These are phyloP conservation scores for Margarornis squamiger DNA, from an alignment of 2,797 vertebrate genomes.

Conservation along the genomic window DNA sequence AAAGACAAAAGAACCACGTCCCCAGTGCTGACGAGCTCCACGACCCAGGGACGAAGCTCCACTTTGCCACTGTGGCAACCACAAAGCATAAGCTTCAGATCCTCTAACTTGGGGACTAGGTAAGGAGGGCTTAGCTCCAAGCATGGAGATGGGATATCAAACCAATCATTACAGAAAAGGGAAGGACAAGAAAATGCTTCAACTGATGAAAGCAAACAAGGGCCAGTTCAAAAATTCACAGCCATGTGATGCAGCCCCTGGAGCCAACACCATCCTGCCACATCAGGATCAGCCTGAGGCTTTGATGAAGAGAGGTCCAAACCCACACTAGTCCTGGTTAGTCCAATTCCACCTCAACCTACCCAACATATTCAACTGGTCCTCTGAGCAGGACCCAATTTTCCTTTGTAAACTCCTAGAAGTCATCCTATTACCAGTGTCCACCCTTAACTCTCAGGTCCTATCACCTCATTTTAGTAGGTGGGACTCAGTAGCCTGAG, in stretches of 20 bases:
- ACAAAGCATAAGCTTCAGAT: constrained; percentile 28
- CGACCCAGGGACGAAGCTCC: neutral
- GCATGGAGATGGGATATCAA: neutral
- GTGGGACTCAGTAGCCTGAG: neutral
- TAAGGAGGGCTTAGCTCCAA: constrained; percentile 11
- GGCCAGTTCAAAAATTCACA: neutral
- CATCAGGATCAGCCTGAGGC: neutral
- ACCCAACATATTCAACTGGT: neutral
- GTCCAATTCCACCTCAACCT: neutral
- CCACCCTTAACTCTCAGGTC: neutral
- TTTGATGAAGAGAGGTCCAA: neutral
- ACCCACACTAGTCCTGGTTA: neutral
- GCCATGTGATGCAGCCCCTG: neutral
- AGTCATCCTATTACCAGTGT: neutral
- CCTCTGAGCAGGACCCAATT: neutral
- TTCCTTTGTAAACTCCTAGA: neutral
- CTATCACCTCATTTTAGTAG: neutral
- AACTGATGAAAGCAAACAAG: neutral
- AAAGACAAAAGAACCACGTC: neutral
- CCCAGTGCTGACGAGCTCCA: neutral
- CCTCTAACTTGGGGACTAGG: neutral
- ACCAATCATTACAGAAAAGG: neutral
- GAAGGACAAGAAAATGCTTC: neutral
- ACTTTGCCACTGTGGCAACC: constrained; percentile 56
- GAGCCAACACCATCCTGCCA: neutral